Base-by-base conservation (phyloP, 2,888 invertebrate genomes). In the Unio pictorum region DNA sequence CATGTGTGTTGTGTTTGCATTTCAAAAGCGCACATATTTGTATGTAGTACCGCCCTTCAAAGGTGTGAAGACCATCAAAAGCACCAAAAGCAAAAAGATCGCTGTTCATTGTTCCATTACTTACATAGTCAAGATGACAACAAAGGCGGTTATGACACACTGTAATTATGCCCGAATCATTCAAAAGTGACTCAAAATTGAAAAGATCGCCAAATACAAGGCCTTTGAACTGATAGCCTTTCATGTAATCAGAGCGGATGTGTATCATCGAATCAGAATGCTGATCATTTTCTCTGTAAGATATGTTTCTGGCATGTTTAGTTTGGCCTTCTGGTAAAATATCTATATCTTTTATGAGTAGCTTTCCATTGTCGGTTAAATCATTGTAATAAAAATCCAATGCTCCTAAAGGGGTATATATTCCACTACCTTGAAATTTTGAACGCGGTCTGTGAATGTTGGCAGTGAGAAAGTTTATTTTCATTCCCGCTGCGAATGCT, bases 381-480 rank as follows among this genome's bases (percentile, higher is more conserved):
- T 68, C 68, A 63, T 76, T 68, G 64, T 81, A 82, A 65, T 78
- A 73, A 65, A 70, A 82, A 6, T 69, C 59, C 15, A 45, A 61
- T n/a, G 76, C 73, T n/a, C 82, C 83, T 4, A 66, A 59, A 8
- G 82, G 80, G 0, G 93, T 93, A 86, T 92, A 95, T 69, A 95
- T 94, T 26, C 95, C 95, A 17, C 93, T 93, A 2, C 95, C 95
- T 55, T 94, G 92, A 54, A 81, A 76, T 4, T 77, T 68, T 4
- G 28, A 15, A n/a, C 23, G 30, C 0, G 94, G 94, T 61, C 91
- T 90, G 85, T 94, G 95, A 4, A 94, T 93, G n/a, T 95, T 95
- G 3, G 95, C 91, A 0, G 93, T 93, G 7, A 95, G 86, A 6
- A 95, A 91, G 84, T 94, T 94, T 0, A 94, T 93, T 70, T 94